These are phyloP conservation scores for Trematomus bernacchii DNA, from an alignment of 2,797 vertebrate genomes.

Conservation along the genomic window DNA sequence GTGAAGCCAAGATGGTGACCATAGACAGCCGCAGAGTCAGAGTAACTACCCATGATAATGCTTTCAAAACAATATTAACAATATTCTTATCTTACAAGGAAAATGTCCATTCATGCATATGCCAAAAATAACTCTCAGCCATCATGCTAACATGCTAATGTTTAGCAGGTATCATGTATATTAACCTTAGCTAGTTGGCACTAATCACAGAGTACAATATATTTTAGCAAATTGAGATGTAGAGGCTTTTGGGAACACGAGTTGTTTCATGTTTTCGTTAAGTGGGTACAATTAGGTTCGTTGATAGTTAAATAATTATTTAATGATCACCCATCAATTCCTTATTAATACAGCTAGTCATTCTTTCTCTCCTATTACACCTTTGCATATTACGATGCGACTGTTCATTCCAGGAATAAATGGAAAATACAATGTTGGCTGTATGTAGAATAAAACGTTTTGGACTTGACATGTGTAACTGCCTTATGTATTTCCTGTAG, in stretches of 20 bases:
- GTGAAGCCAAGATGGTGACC: constrained; percentile 46
- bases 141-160: background rate
- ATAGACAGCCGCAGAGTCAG: constrained; percentile 9
- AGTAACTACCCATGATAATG: background rate
- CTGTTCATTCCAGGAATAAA: background rate
- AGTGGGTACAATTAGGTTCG: background rate
- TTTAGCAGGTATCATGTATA: background rate
- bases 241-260: background rate
- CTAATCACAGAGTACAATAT: background rate
- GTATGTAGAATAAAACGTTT: background rate
- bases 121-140: background rate
- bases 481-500: background rate
- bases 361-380: background rate
- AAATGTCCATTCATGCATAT: background rate
- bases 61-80: background rate
- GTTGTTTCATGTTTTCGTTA: background rate
- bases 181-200: background rate
- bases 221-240: background rate
- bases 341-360: background rate
- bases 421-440: background rate
- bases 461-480: background rate
- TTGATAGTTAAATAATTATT: background rate
- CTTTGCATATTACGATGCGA: background rate
- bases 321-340: background rate
- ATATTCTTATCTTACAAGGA: background rate